Base-by-base conservation (phyloP, 2,113 vertebrate species). In the Campylomormyrus tamandua region DNA sequence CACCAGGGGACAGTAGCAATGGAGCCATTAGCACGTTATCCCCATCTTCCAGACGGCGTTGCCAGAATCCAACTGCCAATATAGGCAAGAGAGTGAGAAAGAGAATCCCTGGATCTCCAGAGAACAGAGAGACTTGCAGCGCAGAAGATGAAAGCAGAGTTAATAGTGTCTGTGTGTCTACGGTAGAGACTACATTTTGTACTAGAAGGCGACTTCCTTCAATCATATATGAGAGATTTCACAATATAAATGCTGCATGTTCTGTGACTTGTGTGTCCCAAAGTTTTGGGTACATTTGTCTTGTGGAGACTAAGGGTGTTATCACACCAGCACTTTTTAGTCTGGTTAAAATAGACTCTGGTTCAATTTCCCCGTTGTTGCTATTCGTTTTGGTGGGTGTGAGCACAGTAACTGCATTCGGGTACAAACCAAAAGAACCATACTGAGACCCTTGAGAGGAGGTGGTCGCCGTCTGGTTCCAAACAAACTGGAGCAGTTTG, bases 1-100 rank as follows among this genome's bases (percentile, higher is more conserved):
- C 58, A 91, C 90, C 90, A 21, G 91, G n/a, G 19, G 45, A 86
- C 10, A 39, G 92, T 88, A 77, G 90, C 90, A 93, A 94, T 17
- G 87, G 89, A 1, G 2, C 19, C 53, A 11, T 90, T 84, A 83
- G 93, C 90, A 93, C 94, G 39, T 93, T 94, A 84, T 94, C 92
- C 88, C 95, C 92, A 4, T 88, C 94, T 0, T 6, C 93, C 58
- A 95, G 91, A 45, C 92, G 90, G 31, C 92, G 90, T 77, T 94
- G 93, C 50, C 90, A 91, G 11, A 95, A 92, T 90, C n/a, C 92
- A 24, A 90, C 90, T 3, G 92, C 92, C 88, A 94, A 93, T 62
- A 39, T 96, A 91, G 92, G 92, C 91, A 90, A 88, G 88, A 91
- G 87, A 52, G 89, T 52, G 83, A 90, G 85, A 0, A 88, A 94